Base-by-base conservation (phyloP, 2,797 vertebrate species). In the Discoglossus pictus region DNA sequence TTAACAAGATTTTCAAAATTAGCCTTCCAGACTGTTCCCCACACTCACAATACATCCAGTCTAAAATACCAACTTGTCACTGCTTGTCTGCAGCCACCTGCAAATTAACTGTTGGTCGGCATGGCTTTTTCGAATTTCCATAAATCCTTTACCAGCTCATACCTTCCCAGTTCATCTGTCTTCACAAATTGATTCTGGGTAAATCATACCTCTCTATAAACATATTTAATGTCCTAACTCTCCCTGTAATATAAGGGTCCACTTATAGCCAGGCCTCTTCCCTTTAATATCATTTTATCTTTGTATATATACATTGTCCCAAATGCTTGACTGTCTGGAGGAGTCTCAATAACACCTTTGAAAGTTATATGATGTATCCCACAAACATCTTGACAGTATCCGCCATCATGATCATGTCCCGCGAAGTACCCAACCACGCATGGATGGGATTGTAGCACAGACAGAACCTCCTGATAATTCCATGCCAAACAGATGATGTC, bases 371-470 rank as follows among this genome's bases (percentile, higher is more conserved):
- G 90, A 75, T 99, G 94, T 18, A 95, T 87, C 7, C 93, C 92
- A 0, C 79, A 84, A 0, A 61, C 4, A 21, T 98, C 96, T 47
- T 34, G 40, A 65, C 77, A 81, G 78, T 97, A 97, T 35, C 91
- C 92, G 0, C 94, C 94, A 0, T 93, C 84, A 0, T 98, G 96
- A 72, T 93, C 86, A 27, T 98, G 95, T 36, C 96, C 96, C 0
- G 94, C 90, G 15, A 99, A 86, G 77, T 93, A 93, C 31, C 92
- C 94, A 23, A 97, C 88, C 72, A 98, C 94, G 0, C 94, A 88
- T 23, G 65, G 36, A 79, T 99, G 97, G 10, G 88, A 75, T 36
- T 84, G 82, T 0, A 97, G 82, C 9, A 93, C 17, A 0, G 81
- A 70, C 60, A 97, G 89, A 9, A 93, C 80, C 1, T 89, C 88